Evolutionary conservation across 2,888 invertebrate species (phyloP).

Genomic region (Arctia plantaginis): DNA sequence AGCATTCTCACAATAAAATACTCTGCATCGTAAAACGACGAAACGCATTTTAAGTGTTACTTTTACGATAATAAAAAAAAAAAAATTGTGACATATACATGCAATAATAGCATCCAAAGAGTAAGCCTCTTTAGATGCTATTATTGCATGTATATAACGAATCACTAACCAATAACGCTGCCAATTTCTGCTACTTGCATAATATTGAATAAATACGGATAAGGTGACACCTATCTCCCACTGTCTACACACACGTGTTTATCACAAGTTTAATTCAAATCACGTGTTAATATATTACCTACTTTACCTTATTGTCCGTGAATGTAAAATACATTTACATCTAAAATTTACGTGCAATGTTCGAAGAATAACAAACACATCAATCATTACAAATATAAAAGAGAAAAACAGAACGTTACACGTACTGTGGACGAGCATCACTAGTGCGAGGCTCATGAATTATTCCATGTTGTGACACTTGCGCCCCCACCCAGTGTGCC

Average conservation of each 20-base stretch:
- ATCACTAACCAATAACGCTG: not conserved
- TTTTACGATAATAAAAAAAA: too few relatives aligned
- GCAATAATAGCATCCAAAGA: not conserved
- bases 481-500: constrained; percentile 42
- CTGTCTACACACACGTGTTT: not conserved
- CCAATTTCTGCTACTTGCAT: not conserved
- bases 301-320: not conserved
- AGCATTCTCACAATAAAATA: too few relatives aligned
- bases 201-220: not conserved
- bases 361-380: constrained; percentile 9
- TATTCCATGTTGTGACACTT: constrained; percentile 76
- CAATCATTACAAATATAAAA: constrained; percentile 17
- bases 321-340: not conserved
- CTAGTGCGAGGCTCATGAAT: constrained; percentile 70
- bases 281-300: not conserved
- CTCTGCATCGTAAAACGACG: too few relatives aligned
- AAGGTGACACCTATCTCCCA: not conserved
- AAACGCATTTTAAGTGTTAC: too few relatives aligned
- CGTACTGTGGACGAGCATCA: constrained; percentile 28
- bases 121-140: too few relatives aligned
- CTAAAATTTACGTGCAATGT: constrained; percentile 3
- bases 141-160: too few relatives aligned
- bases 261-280: not conserved
- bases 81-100: not conserved
- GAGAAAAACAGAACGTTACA: constrained; percentile 21